Conservation (phyloP, 2,888 invertebrate genomes). For the Ditula angustiorana region DNA sequence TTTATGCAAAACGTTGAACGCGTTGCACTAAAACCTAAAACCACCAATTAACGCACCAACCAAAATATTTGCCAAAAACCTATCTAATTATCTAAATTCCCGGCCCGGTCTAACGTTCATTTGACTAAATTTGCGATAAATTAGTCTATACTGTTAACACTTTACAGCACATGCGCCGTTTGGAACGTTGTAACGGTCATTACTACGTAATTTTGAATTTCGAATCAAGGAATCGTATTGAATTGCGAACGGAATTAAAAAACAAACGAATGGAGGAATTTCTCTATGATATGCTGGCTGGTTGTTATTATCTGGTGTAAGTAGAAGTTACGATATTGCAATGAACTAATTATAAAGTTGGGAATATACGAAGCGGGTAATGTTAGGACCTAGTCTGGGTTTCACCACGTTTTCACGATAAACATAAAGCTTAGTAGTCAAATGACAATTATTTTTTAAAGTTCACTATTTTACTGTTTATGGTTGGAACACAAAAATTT, state of each 20-base stretch:
- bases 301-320: background rate
- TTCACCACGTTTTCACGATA: background rate
- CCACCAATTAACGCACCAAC: background rate
- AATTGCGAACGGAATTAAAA: background rate
- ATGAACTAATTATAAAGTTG: constrained; percentile 1
- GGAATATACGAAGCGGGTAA: background rate
- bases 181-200: background rate
- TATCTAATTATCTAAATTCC: background rate
- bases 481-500: too few relatives aligned
- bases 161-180: background rate
- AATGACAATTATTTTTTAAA: too few relatives aligned
- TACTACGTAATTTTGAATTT: background rate
- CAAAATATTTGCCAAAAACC: background rate
- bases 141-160: background rate
- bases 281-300: too few relatives aligned
- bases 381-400: background rate
- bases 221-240: background rate
- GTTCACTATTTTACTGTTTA: too few relatives aligned
- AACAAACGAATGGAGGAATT: background rate
- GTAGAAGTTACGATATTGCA: constrained; percentile 1
- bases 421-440: too few relatives aligned
- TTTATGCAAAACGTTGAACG: background rate
- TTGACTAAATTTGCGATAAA: background rate
- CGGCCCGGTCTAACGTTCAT: background rate
- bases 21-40: too few relatives aligned